Percentiles rank a stretch among this genome's conserved stretches.
phyloP scores from a whole-genome alignment of 2,113 vertebrate species.

The Pelobates fuscus region DNA sequence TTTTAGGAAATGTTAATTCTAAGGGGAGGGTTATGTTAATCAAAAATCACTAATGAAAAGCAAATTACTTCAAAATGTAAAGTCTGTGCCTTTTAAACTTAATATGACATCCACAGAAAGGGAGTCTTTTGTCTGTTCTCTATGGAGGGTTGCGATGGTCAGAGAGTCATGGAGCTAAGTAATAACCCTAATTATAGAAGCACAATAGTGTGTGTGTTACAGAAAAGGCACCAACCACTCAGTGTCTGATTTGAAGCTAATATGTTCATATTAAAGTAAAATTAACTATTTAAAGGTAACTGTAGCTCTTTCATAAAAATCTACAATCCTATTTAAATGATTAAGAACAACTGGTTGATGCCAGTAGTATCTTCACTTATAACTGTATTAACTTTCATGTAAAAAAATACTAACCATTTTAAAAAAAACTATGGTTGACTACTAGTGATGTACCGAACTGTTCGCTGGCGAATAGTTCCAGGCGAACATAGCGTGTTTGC shows the following conservation, averaged over 20 bases:
- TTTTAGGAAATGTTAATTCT: slow-evolving; percentile 8
- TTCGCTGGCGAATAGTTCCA: too few relatives aligned
- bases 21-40: slow-evolving; percentile 14
- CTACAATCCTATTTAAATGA: too few relatives aligned
- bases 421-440: too few relatives aligned
- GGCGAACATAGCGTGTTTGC: too few relatives aligned
- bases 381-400: too few relatives aligned
- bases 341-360: too few relatives aligned
- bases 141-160: slow-evolving; percentile 61
- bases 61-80: slow-evolving; percentile 46
- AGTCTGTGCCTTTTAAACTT: slow-evolving; percentile 54
- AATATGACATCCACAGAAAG: slow-evolving; percentile 54
- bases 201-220: slow-evolving; percentile 58
- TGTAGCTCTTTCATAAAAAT: background rate
- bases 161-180: slow-evolving; percentile 57
- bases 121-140: slow-evolving; percentile 55
- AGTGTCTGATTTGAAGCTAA: slow-evolving; percentile 39
- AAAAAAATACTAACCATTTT: too few relatives aligned
- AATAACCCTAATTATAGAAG: slow-evolving; percentile 57
- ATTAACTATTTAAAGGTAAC: background rate
- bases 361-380: too few relatives aligned
- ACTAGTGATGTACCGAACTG: too few relatives aligned
- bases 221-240: slow-evolving; percentile 55
- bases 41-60: slow-evolving; percentile 1
- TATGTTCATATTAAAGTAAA: background rate